phyloP scores from a whole-genome alignment of 1,140 invertebrate species.

The Samia ricini region DNA sequence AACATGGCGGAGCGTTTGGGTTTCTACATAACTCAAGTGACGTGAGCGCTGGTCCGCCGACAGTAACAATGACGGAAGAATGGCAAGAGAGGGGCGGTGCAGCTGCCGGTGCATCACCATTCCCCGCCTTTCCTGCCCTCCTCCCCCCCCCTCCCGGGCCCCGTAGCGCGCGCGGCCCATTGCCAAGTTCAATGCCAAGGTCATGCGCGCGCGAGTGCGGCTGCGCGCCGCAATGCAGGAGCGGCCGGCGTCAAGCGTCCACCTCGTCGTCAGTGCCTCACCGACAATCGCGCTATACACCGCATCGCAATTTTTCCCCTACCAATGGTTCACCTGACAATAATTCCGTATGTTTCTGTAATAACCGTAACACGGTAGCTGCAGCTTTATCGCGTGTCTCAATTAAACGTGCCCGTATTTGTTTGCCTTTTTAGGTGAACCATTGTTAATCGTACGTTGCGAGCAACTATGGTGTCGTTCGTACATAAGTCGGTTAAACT shows the following conservation, averaged over 20 bases:
- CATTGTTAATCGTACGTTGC: conserved; percentile 19
- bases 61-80: conserved; percentile 48
- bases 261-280: conserved; percentile 62
- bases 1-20: background rate
- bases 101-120: conserved; percentile 61
- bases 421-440: conserved; percentile 23
- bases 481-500: background rate
- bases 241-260: conserved; percentile 60
- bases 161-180: conserved; percentile 49
- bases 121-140: conserved; percentile 25
- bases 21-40: background rate
- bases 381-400: conserved; percentile 8
- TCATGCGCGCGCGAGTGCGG: conserved; percentile 75
- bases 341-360: conserved; percentile 19
- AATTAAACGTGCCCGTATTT: conserved; percentile 7
- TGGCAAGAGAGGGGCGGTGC: conserved; percentile 57
- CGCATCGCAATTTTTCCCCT: conserved; percentile 39
- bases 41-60: conserved; percentile 12
- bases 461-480: background rate
- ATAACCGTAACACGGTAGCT: conserved; percentile 14
- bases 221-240: conserved; percentile 78
- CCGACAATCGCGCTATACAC: conserved; percentile 49
- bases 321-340: conserved; percentile 30
- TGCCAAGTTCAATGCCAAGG: conserved; percentile 80
- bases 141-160: conserved; percentile 28